Percentiles rank a stretch among this genome's conserved stretches.
Evolutionary conservation across 2,888 invertebrate genomes (phyloP).

Genomic region (Sesamia inferens): DNA sequence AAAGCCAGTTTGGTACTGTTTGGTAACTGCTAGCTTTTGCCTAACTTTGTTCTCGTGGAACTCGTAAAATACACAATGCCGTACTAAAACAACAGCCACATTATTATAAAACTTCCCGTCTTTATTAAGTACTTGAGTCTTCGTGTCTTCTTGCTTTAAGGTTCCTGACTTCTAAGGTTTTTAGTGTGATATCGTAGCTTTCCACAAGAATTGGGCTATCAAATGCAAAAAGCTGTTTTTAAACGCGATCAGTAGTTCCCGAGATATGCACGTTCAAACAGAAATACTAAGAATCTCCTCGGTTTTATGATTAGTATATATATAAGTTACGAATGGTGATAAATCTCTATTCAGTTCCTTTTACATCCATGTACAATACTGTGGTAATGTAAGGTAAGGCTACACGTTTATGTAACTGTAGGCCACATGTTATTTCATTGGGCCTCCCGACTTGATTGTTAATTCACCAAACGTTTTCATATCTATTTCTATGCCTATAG

Average conservation of each 20-base stretch:
- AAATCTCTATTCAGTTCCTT: constrained; percentile 21
- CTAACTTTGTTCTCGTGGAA: background rate
- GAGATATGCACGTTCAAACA: background rate
- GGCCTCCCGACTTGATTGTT: constrained; percentile 42
- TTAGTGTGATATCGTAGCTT: background rate
- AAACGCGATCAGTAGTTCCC: background rate
- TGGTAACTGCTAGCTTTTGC: background rate
- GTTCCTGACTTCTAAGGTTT: background rate
- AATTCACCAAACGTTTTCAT: constrained; percentile 48
- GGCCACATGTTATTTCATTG: constrained; percentile 58
- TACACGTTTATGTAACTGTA: constrained; percentile 32
- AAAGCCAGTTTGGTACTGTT: constrained; percentile 6
- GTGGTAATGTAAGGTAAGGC: constrained; percentile 26
- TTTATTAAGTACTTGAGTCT: background rate
- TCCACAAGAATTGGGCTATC: background rate
- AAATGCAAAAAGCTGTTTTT: background rate
- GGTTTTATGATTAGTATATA: background rate
- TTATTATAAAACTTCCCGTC: background rate
- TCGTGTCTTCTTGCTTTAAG: background rate
- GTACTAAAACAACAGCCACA: background rate
- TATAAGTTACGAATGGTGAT: constrained; percentile 11
- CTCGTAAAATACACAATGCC: background rate
- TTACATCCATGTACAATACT: constrained; percentile 13
- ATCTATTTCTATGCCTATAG: constrained; percentile 43
- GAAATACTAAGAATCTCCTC: background rate